Percentiles rank a stretch among this genome's conserved stretches.
Evolutionary conservation across 2,113 vertebrate genomes (phyloP).

Genomic region (Epinephelus fuscoguttatus): DNA sequence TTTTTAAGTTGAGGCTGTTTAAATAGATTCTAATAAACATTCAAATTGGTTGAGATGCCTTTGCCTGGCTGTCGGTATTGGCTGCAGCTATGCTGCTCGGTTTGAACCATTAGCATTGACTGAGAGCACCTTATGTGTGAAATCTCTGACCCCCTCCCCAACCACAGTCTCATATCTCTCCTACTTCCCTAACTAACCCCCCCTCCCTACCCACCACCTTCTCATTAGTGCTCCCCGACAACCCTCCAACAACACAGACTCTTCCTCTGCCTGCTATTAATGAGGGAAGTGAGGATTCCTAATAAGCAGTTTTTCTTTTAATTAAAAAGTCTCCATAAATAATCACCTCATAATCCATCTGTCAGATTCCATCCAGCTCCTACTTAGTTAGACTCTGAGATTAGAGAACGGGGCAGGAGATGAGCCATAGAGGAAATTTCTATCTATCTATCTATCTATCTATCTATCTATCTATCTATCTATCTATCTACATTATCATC

Average conservation of each 20-base stretch:
- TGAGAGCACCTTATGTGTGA: conserved; percentile 11
- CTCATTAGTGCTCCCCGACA: conserved; percentile 82
- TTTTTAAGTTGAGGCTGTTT: not conserved
- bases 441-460: conserved; percentile 52
- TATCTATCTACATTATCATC: conserved; percentile 19
- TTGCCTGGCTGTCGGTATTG: not conserved
- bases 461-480: conserved; percentile 41
- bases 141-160: conserved; percentile 26
- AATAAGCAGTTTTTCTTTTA: conserved; percentile 88
- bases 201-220: conserved; percentile 45
- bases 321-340: conserved; percentile 88
- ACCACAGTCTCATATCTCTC: conserved; percentile 24
- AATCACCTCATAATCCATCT: conserved; percentile 86
- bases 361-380: conserved; percentile 83
- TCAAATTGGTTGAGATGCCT: too few species aligned
- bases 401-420: conserved; percentile 60
- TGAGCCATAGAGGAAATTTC: conserved; percentile 13
- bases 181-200: conserved; percentile 45
- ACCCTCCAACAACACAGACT: conserved; percentile 77
- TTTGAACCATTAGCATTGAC: conserved; percentile 6
- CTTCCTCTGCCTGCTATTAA: conserved; percentile 82
- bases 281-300: conserved; percentile 83
- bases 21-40: not conserved
- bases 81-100: rapidly evolving
- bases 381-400: conserved; percentile 76